Evolutionary conservation across 2,888 invertebrate genomes (phyloP).

Genomic region (Rhagophthalmus giganteus): DNA sequence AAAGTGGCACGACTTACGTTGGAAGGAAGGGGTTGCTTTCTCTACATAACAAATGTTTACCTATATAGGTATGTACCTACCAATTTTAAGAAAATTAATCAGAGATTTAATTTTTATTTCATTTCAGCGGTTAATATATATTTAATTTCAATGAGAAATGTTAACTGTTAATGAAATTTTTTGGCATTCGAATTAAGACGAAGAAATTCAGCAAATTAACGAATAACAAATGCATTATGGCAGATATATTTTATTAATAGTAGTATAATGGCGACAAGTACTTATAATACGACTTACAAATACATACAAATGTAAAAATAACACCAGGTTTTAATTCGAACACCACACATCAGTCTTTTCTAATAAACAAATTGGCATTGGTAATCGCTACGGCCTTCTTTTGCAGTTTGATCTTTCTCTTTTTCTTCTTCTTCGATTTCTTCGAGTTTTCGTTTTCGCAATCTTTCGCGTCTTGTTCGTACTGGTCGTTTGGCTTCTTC

Average conservation of each 20-base stretch:
- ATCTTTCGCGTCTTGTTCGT: slow-evolving; percentile 14
- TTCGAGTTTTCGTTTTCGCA: slow-evolving; percentile 28
- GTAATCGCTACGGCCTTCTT: slow-evolving; percentile 46
- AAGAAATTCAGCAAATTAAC: too few relatives aligned
- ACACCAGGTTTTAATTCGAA: neutral
- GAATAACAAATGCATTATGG: too few relatives aligned
- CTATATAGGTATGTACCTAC: too few relatives aligned
- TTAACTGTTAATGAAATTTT: too few relatives aligned
- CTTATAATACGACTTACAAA: neutral
- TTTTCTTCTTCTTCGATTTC: slow-evolving; percentile 44
- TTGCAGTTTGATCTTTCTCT: slow-evolving; percentile 44
- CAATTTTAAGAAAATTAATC: too few relatives aligned
- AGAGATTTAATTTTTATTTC: too few relatives aligned
- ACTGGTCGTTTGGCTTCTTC: slow-evolving; percentile 19
- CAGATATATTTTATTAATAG: neutral
- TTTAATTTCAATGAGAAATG: too few relatives aligned
- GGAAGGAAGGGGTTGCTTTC: too few relatives aligned
- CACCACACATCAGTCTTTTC: slow-evolving; percentile 27
- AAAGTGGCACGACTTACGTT: too few relatives aligned
- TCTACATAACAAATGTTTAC: too few relatives aligned
- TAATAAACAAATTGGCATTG: slow-evolving; percentile 38
- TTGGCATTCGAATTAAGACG: too few relatives aligned
- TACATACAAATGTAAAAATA: neutral
- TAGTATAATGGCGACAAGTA: neutral
- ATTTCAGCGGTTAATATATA: too few relatives aligned